Conservation (phyloP, 1,140 invertebrate species). For the Drosophila pseudoobscura region DNA sequence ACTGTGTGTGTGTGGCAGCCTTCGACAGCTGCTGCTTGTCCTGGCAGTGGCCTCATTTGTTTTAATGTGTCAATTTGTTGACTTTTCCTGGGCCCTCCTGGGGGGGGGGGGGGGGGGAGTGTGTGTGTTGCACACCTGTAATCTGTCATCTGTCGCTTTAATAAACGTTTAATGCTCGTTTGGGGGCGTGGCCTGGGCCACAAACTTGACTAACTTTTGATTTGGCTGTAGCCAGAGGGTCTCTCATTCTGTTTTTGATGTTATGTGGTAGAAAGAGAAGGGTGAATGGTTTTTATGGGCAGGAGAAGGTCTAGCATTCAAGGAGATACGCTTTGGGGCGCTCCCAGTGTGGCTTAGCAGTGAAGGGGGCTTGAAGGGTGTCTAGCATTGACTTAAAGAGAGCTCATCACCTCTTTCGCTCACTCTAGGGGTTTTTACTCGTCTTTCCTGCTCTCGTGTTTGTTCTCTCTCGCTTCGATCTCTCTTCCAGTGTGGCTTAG, state of each 20-base stretch:
- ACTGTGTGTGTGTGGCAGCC: not conserved
- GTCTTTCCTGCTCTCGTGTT: too few species aligned
- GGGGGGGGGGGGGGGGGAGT: not conserved
- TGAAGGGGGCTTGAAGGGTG: too few species aligned
- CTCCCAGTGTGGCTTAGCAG: too few species aligned
- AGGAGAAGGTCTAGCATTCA: too few species aligned
- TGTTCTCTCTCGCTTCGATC: too few species aligned
- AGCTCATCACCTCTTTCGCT: too few species aligned
- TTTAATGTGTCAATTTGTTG: slow-evolving; percentile 82
- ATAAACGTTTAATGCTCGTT: slow-evolving; percentile 58
- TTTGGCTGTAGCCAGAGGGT: slow-evolving; percentile 25
- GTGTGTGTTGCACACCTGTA: slow-evolving; percentile 55
- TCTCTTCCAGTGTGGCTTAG: too few species aligned
- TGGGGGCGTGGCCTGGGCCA: slow-evolving; percentile 23
- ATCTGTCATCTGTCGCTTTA: slow-evolving; percentile 68
- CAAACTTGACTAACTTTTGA: slow-evolving; percentile 35
- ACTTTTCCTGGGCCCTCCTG: slow-evolving; percentile 46
- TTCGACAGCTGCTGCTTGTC: slow-evolving; percentile 34
- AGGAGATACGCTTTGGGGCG: too few species aligned
- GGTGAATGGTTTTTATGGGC: not conserved
- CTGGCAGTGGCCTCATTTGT: slow-evolving; percentile 75
- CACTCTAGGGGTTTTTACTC: too few species aligned
- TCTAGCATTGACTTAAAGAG: too few species aligned
- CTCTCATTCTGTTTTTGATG: slow-evolving; percentile 24
- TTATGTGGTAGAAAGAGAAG: too few species aligned